A percentile compares a stretch with the other conserved stretches of the same genome.
Conservation (phyloP, 2,797 vertebrate species). For the Bovichtus variegatus region DNA sequence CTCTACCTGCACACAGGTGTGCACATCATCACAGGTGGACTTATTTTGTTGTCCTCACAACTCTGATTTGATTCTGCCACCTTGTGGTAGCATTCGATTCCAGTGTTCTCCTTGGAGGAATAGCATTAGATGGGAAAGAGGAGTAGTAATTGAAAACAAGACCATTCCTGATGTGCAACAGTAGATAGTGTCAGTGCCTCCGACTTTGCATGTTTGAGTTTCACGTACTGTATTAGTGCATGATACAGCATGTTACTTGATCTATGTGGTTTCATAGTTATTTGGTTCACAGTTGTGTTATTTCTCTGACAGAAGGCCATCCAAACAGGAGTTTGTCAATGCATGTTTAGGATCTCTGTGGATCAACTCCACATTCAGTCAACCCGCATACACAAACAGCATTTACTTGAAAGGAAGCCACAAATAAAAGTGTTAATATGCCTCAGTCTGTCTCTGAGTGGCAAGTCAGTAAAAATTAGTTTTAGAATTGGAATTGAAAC, state of each 20-base stretch:
- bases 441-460: too few species aligned
- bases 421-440: too few species aligned
- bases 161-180: neutral
- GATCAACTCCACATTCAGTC: slow-evolving; percentile 60
- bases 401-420: neutral
- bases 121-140: neutral
- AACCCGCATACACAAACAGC: slow-evolving; percentile 6
- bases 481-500: neutral
- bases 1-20: neutral
- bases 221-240: slow-evolving; percentile 35
- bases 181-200: neutral
- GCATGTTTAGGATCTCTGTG: slow-evolving; percentile 37
- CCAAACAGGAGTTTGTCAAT: slow-evolving; percentile 19
- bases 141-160: too few species aligned
- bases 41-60: neutral
- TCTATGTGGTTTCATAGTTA: slow-evolving; percentile 3
- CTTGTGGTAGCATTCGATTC: slow-evolving; percentile 31
- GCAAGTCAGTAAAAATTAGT: neutral
- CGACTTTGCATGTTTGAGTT: slow-evolving; percentile 29
- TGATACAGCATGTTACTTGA: slow-evolving; percentile 43
- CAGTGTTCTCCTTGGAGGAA: neutral
- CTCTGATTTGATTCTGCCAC: slow-evolving; percentile 18
- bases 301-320: slow-evolving; percentile 13
- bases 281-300: slow-evolving; percentile 6
- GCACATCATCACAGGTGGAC: neutral